Percentiles rank a stretch among this genome's conserved stretches.
These are phyloP conservation scores for Nannobrachium achirus DNA, from an alignment of 2,113 vertebrate genomes.

Conservation along the genomic window DNA sequence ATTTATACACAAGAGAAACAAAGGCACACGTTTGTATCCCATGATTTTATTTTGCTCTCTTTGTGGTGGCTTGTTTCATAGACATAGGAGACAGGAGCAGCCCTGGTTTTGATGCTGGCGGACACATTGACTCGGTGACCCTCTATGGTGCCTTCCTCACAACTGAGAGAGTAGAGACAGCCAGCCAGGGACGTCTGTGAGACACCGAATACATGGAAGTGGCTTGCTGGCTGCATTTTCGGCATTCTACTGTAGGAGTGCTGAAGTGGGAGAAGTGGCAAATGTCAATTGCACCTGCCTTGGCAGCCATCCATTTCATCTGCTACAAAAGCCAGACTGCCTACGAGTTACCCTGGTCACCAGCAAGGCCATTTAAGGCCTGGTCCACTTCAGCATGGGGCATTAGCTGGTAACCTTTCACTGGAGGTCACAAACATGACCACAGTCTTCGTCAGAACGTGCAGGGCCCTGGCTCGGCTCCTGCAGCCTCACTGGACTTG, in stretches of 20 bases:
- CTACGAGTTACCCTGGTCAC: not conserved
- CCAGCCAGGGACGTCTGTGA: slow-evolving; percentile 20
- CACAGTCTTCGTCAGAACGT: too few relatives aligned
- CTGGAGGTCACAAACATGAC: too few relatives aligned
- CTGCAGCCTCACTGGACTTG: too few relatives aligned
- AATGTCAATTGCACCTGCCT: slow-evolving; percentile 7
- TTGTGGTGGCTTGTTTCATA: slow-evolving; percentile 41
- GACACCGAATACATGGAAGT: slow-evolving; percentile 38
- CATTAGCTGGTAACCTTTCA: slow-evolving; percentile 20
- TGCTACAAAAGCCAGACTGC: slow-evolving; percentile 21
- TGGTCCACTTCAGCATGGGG: not conserved
- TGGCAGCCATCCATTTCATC: slow-evolving; percentile 5
- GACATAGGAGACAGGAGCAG: slow-evolving; percentile 21
- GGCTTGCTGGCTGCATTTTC: slow-evolving; percentile 67
- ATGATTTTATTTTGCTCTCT: slow-evolving; percentile 28
- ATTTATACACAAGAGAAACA: slow-evolving; percentile 31
- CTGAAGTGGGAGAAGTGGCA: slow-evolving; percentile 57
- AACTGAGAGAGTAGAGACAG: slow-evolving; percentile 46
- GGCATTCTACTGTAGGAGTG: slow-evolving; percentile 72
- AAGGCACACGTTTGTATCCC: slow-evolving; percentile 66
- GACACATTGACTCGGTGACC: slow-evolving; percentile 29
- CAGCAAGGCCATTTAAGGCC: too few relatives aligned
- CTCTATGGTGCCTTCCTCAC: slow-evolving; percentile 66
- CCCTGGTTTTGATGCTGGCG: slow-evolving; percentile 38
- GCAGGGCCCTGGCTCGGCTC: too few relatives aligned